These are phyloP conservation scores for Microtus richardsoni DNA, from an alignment of 2,113 vertebrate genomes.

Conservation along the genomic window DNA sequence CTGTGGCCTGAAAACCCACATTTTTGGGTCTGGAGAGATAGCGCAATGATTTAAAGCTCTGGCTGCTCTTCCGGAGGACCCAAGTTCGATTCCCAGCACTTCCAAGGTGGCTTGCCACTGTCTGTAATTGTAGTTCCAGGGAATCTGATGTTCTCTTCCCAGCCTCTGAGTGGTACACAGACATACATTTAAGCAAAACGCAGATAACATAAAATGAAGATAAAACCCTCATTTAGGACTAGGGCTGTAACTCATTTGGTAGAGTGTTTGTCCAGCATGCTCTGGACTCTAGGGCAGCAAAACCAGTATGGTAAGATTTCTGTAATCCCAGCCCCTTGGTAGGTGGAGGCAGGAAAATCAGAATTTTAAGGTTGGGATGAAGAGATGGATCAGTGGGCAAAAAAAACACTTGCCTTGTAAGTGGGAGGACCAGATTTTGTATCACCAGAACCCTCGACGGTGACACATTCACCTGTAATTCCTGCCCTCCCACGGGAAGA, in stretches of 20 bases:
- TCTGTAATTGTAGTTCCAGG: not conserved
- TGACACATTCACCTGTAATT: not conserved
- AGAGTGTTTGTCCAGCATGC: not conserved
- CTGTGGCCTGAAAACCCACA: slow-evolving; percentile 62
- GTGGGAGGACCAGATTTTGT: not conserved
- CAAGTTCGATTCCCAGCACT: not conserved
- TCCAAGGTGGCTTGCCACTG: not conserved
- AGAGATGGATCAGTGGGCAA: no score
- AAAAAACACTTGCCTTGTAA: not conserved
- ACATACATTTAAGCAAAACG: not conserved
- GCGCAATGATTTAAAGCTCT: not conserved
- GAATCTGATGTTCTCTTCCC: not conserved
- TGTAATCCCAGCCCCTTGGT: not conserved
- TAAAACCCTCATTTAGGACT: slow-evolving; percentile 44
- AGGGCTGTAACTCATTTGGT: not conserved
- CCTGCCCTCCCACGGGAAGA: not conserved
- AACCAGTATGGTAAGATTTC: not conserved
- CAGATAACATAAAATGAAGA: not conserved
- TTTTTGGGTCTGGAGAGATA: not conserved
- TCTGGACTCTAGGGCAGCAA: not conserved
- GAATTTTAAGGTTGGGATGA: not conserved
- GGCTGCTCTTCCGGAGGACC: not conserved
- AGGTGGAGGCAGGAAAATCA: not conserved
- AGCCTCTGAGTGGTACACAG: not conserved
- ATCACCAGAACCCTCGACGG: not conserved